phyloP scores from a whole-genome alignment of 2,113 vertebrate genomes.

The Ancistrus triradiatus region DNA sequence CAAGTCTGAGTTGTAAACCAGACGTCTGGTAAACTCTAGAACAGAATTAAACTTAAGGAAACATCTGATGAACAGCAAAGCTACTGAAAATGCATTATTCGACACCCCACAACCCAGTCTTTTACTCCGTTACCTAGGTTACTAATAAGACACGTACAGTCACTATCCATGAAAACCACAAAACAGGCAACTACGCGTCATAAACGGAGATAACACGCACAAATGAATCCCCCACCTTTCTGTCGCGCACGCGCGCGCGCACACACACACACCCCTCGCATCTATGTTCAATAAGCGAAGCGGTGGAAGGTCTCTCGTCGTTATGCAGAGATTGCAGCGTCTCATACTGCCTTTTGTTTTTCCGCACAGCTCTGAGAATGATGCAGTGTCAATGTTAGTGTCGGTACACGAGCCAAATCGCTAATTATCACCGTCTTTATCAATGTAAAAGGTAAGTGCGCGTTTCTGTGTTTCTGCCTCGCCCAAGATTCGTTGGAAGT shows the following conservation, averaged over 20 bases:
- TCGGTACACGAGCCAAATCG: slow-evolving; percentile 37
- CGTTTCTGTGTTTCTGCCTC: background rate
- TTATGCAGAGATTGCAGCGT: slow-evolving; percentile 34
- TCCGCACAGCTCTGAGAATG: slow-evolving; percentile 33
- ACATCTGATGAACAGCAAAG: too few species aligned
- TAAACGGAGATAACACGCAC: slow-evolving; percentile 14
- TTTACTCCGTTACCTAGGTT: slow-evolving; percentile 45
- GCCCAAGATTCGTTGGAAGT: background rate
- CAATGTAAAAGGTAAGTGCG: slow-evolving; percentile 47
- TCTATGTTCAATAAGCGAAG: background rate
- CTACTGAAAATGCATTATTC: slow-evolving; percentile 18
- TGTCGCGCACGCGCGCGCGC: background rate
- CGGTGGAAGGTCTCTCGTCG: slow-evolving; percentile 25
- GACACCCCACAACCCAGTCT: slow-evolving; percentile 6
- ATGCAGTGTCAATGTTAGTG: slow-evolving; percentile 55
- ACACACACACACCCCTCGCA: background rate
- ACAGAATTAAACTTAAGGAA: too few species aligned
- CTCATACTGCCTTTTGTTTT: slow-evolving; percentile 26
- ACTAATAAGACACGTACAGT: slow-evolving; percentile 46
- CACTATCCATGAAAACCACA: slow-evolving; percentile 38
- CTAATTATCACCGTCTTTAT: slow-evolving; percentile 31
- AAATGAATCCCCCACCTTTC: background rate
- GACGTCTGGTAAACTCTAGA: too few species aligned
- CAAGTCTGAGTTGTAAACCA: too few species aligned
- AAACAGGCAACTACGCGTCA: slow-evolving; percentile 35